phyloP scores from a whole-genome alignment of 2,113 vertebrate genomes.

The Scolopax mira region DNA sequence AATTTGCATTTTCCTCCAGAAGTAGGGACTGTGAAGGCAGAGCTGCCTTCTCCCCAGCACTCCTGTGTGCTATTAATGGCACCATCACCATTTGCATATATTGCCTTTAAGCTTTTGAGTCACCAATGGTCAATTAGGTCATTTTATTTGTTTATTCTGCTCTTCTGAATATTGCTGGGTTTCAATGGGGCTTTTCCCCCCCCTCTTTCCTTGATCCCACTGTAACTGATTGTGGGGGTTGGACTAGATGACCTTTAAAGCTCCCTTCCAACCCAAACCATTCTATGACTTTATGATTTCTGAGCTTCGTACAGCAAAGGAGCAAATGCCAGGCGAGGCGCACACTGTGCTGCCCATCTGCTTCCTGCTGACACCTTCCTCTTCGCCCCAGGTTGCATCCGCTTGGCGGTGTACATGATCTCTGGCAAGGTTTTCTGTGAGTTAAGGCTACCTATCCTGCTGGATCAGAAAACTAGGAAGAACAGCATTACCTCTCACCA shows the following conservation, averaged over 20 bases:
- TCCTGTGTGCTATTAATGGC: not conserved
- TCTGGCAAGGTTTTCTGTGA: not conserved
- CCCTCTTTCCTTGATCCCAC: not conserved
- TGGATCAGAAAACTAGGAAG: not conserved
- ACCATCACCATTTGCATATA: not conserved
- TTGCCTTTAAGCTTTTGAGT: constrained; percentile 26
- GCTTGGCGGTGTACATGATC: fast-evolving
- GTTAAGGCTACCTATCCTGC: not conserved
- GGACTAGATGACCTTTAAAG: not conserved
- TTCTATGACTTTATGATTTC: not conserved
- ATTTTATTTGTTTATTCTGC: not conserved
- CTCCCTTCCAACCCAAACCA: not conserved
- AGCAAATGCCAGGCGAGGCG: not conserved
- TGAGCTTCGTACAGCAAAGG: not conserved
- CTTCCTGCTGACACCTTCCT: not conserved
- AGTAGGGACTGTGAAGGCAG: not conserved
- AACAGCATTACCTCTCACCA: not conserved
- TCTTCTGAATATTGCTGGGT: not conserved
- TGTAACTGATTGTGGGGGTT: not conserved
- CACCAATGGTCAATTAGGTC: not conserved
- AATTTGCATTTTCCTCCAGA: not conserved
- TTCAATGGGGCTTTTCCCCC: not conserved
- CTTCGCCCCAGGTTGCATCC: not conserved
- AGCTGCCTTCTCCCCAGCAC: not conserved
- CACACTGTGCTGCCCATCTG: constrained; percentile 34